These are phyloP conservation scores for Eutrigla gurnardus DNA, from an alignment of 2,797 vertebrate genomes.

Conservation along the genomic window DNA sequence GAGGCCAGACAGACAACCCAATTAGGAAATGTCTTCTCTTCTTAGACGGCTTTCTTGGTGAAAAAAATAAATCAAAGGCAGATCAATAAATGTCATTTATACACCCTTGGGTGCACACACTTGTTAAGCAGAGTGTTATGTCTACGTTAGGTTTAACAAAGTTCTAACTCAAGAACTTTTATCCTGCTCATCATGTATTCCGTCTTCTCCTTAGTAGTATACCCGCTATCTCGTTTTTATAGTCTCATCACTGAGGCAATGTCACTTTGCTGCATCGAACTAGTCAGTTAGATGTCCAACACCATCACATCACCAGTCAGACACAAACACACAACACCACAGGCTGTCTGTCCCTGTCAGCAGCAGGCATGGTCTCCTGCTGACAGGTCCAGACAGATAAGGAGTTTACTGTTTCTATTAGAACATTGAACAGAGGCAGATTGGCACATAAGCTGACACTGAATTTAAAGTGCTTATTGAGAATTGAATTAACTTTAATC, in stretches of 20 bases:
- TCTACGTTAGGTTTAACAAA: not conserved
- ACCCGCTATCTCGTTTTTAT: slow-evolving; percentile 5
- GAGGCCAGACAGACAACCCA: slow-evolving; percentile 42
- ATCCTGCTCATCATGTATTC: not conserved
- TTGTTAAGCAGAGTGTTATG: not conserved
- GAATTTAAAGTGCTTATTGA: not conserved
- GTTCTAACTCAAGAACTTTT: not conserved
- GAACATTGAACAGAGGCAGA: slow-evolving; percentile 1
- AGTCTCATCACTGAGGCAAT: slow-evolving; percentile 1
- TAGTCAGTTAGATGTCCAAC: slow-evolving; percentile 47
- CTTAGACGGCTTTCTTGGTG: not conserved
- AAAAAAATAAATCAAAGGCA: slow-evolving; percentile 9
- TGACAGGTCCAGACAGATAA: slow-evolving; percentile 9
- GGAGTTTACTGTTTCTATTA: slow-evolving; percentile 6
- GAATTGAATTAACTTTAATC: not conserved
- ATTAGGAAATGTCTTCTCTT: slow-evolving; percentile 33
- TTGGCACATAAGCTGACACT: not conserved
- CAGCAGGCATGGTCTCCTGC: slow-evolving; percentile 34
- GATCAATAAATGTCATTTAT: not conserved
- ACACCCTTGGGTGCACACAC: not conserved
- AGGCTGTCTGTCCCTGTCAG: slow-evolving; percentile 29
- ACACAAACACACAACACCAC: slow-evolving; percentile 12
- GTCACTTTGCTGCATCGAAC: slow-evolving; percentile 34
- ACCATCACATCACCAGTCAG: slow-evolving; percentile 40
- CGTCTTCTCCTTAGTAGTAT: not conserved